A percentile compares a stretch with the other conserved stretches of the same genome.
phyloP scores from a whole-genome alignment of 2,888 invertebrate genomes.

The Eledona agricola region DNA sequence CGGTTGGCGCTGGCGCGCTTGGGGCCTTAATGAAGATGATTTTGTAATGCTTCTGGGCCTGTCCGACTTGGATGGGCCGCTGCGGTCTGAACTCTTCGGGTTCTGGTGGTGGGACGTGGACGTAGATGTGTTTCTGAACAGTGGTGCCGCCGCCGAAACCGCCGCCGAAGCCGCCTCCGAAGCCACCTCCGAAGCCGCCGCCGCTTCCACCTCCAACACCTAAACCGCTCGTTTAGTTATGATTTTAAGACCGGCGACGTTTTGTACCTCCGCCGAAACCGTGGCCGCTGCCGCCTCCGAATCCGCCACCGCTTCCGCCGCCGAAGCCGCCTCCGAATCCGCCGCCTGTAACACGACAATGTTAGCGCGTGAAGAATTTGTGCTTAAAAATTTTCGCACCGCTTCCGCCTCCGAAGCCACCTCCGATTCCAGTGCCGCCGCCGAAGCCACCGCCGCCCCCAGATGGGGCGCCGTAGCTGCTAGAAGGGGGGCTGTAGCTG shows the following conservation, averaged over 20 bases:
- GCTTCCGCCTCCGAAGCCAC: constrained; percentile 50
- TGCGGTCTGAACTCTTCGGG: constrained; percentile 75
- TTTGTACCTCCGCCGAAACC: constrained; percentile 44
- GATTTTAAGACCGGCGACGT: too few relatives aligned
- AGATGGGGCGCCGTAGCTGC: constrained; percentile 60
- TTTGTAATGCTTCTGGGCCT: constrained; percentile 89
- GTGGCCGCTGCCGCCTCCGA: constrained; percentile 46
- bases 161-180: constrained; percentile 61
- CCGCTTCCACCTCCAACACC: constrained; percentile 43
- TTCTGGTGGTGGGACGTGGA: constrained; percentile 89
- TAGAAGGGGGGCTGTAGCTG: constrained; percentile 65
- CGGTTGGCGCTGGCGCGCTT: constrained; percentile 77
- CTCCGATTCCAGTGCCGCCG: constrained; percentile 44
- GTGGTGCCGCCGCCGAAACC: constrained; percentile 67
- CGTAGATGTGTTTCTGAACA: constrained; percentile 88
- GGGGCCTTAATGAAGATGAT: constrained; percentile 85
- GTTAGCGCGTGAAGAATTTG: not conserved
- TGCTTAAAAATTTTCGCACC: constrained; percentile 33
- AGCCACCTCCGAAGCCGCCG: constrained; percentile 38
- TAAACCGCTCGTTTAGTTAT: too few relatives aligned
- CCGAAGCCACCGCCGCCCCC: constrained; percentile 58
- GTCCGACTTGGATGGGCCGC: constrained; percentile 73
- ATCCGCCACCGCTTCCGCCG: constrained; percentile 51
- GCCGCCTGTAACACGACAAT: constrained; percentile 32
- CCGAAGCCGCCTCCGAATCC: constrained; percentile 43